phyloP scores from a whole-genome alignment of 2,797 vertebrate species.

The Bovichtus diacanthus region DNA sequence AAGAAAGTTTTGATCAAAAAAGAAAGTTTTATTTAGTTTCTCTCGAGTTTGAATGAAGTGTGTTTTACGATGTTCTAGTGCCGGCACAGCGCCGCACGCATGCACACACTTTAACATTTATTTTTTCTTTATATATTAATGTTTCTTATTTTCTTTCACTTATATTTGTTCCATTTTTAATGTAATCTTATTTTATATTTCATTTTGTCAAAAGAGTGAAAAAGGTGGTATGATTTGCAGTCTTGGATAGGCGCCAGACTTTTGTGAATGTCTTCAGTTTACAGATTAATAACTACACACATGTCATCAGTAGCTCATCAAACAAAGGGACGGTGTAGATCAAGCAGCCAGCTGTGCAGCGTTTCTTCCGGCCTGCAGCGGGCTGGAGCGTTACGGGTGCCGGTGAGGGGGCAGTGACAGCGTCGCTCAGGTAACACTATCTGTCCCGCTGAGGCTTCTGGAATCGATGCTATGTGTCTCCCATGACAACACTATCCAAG shows the following conservation, averaged over 20 bases:
- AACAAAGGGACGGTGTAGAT: constrained; percentile 17
- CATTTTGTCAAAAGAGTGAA: too few species aligned
- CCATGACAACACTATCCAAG: constrained; percentile 66
- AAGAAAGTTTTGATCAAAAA: too few species aligned
- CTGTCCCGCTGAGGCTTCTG: constrained; percentile 29
- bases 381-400: constrained; percentile 21
- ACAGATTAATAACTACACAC: constrained; percentile 25
- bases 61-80: too few species aligned
- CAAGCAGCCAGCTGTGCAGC: not conserved
- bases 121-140: too few species aligned
- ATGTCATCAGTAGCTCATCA: constrained; percentile 26
- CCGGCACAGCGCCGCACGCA: too few species aligned
- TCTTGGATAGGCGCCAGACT: not conserved
- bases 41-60: too few species aligned
- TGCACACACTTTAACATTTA: too few species aligned
- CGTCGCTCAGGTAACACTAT: constrained; percentile 63
- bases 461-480: constrained; percentile 58
- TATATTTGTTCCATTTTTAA: too few species aligned
- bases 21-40: too few species aligned
- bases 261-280: not conserved
- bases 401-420: constrained; percentile 25
- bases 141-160: too few species aligned
- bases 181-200: too few species aligned
- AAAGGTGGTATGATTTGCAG: constrained; percentile 18
- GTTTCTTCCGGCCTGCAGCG: not conserved